Evolutionary conservation across 2,797 vertebrate species (phyloP), one percentile per base, ranked within the genome.

Genomic region (Propithecus deckenii): DNA sequence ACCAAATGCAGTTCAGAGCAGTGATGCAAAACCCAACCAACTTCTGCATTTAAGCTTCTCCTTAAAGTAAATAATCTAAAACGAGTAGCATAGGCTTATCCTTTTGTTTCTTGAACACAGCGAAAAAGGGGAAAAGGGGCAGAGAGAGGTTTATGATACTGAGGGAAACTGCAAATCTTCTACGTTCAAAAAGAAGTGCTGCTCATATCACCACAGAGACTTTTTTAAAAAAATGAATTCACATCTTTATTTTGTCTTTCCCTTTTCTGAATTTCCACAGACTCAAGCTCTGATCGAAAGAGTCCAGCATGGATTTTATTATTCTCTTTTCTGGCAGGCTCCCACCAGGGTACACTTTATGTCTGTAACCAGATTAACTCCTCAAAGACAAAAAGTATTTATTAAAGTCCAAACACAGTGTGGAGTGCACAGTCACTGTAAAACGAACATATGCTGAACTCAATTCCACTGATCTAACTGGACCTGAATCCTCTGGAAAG

Each of bases 281-380:
- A 83, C 41, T 72, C 95, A 72, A 92, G 94, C 76, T 89, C 12
- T 25, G 35, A 93, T 71, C 28, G 55, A 78, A 65, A 91, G 12
- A 74, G n/a, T 59, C 38, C 43, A 83, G 61, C 28, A 43, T 59
- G 76, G 79, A 65, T 32, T 63, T 69, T 55, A 78, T 86, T 88
- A 57, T 61, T 63, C 55, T 94, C 43, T 69, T 67, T 93, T 84
- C 74, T 78, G 13, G 25, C 32, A 88, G 35, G 65, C 10, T 35
- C 35, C 17, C 38, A 46, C 12, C 12, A 74, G 50, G 12, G 41
- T 75, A 86, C 18, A 35, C 50, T 84, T 89, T 48, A 32, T 52
- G 90, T 32, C 28, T 94, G 2, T 85, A 83, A 78, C 25, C n/a
- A 95, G 86, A 96, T 93, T 86, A 95, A 52, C 18, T 86, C 28